Base-by-base conservation (phyloP, 2,888 invertebrate genomes). In the Cryptophagus acutangulus region DNA sequence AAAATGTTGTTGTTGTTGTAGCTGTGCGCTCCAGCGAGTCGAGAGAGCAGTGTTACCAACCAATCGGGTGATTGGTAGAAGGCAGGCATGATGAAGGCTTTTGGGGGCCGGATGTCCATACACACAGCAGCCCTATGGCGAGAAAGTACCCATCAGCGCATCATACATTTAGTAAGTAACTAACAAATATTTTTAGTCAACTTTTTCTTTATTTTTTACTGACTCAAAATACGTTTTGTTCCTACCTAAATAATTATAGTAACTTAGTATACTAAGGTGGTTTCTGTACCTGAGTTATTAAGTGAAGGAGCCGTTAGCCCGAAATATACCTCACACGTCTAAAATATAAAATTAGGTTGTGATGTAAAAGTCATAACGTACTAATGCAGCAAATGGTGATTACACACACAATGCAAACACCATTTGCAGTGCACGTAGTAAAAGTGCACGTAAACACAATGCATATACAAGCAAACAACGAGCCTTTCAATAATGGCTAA, bases 311-410 rank as follows among this genome's bases (percentile, higher is more conserved):
- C 63, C 65, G 68, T 63, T 64, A 67, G 68, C 69, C 68, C 67
- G 68, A 66, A 65, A 66, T 66, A 66, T 63, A 70, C 66, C 70
- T 68, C 69, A 68, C 64, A 67, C 58, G 65, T 70, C 70, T 69
- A 69, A 68, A 69, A 70, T 69, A 64, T 58, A 69, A 69, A 69
- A 69, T 68, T 65, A 69, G 67, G 67, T 64, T 62, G 62, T 68
- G 65, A 69, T 67, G 66, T 66, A 66, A 48, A 52, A 59, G 54
- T 48, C 46, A 50, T 48, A 48, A 49, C 41, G 20, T 33, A 34
- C 40, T 35, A 41, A 45, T 44, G 49, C 50, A 55, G 51, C 49
- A 57, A 55, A 54, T 50, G 49, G 55, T 49, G 48, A 49, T 43
- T 24, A 24, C 14, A 14, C 6, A 28, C 17, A 25, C 9, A 15